Percentiles rank a stretch among this genome's conserved stretches.
Evolutionary conservation across 2,888 invertebrate species (phyloP).

Genomic region (Heliconius hortense): DNA sequence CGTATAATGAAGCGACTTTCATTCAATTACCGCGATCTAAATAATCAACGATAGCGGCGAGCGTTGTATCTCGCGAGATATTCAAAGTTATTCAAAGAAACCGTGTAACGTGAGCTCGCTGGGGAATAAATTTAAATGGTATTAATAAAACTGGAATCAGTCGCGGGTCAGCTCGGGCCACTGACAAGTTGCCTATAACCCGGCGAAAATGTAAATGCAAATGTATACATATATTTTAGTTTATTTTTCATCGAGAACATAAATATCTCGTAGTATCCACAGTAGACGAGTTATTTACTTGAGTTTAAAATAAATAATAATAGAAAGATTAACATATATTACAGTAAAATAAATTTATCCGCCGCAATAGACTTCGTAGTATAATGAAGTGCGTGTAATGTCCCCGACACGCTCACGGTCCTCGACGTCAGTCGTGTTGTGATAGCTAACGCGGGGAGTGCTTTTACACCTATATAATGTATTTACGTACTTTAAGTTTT

Average conservation of each 20-base stretch:
- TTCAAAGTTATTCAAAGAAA: constrained; percentile 33
- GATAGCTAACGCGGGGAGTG: too few species aligned
- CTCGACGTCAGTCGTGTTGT: not conserved
- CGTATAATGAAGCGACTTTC: constrained; percentile 26
- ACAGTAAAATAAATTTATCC: not conserved
- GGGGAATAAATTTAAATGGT: constrained; percentile 31
- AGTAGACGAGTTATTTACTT: not conserved
- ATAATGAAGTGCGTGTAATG: constrained; percentile 4
- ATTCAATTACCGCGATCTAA: constrained; percentile 31
- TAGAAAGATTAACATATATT: not conserved
- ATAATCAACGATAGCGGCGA: constrained; percentile 32
- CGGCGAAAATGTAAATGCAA: constrained; percentile 2
- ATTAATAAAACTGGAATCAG: constrained; percentile 29
- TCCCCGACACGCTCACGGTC: not conserved
- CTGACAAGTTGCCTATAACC: constrained; percentile 1
- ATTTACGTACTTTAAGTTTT: too few species aligned
- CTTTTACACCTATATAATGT: not conserved
- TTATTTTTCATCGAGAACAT: not conserved
- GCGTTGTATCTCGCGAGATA: constrained; percentile 29
- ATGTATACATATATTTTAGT: not conserved
- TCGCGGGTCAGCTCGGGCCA: constrained; percentile 14
- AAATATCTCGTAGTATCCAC: not conserved
- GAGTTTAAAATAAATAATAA: too few species aligned
- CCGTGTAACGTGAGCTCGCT: constrained; percentile 19
- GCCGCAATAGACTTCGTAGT: not conserved